Base-by-base conservation (phyloP, 2,888 invertebrate species). In the Drosophila infuscata region DNA sequence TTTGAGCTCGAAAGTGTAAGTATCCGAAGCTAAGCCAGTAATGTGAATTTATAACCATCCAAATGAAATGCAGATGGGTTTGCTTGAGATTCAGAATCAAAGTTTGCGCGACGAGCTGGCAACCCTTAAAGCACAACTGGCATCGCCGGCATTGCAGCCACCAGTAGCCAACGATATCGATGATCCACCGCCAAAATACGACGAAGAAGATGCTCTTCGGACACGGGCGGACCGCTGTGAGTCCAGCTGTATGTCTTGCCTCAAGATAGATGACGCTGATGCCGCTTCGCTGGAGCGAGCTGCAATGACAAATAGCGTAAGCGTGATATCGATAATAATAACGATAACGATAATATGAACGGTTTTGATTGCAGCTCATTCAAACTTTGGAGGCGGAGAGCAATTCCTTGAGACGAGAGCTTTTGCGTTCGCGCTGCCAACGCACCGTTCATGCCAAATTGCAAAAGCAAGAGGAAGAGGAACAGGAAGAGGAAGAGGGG, bases 1-100 rank as follows among this genome's bases (percentile, higher is more conserved):
- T 92, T 92, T 70, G 92, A 92, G 71, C 75, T 92, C 70, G 92
- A 92, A 46, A 93, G 92, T 70, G 92, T 93, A 84, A 81, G 85
- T 74, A 49, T 11, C 3, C 17, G 8, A n/a, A 7, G 29, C 17
- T 12, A 29, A 30, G 1, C 0, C 0, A 36, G 17, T 25, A 12
- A n/a, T 0, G 2, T 38, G 7, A n/a, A 11, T 38, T n/a, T 29
- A 12, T n/a, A 41, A n/a, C 7, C 8, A 41, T 20, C 15, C 4
- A 56, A 41, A 12, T 6, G 6, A 8, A 56, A 57, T 32, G 15
- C 63, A 92, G 93, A 85, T 93, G 29, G 91, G 91, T 56, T 66
- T 88, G 58, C 79, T 92, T 43, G 93, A 92, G 82, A 83, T 90
- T 76, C 92, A 92, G 85, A 93, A 92, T 62, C 83, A 90, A 66